These are phyloP conservation scores for Nothobranchius kuhntae DNA, from an alignment of 2,113 vertebrate genomes.

Conservation along the genomic window DNA sequence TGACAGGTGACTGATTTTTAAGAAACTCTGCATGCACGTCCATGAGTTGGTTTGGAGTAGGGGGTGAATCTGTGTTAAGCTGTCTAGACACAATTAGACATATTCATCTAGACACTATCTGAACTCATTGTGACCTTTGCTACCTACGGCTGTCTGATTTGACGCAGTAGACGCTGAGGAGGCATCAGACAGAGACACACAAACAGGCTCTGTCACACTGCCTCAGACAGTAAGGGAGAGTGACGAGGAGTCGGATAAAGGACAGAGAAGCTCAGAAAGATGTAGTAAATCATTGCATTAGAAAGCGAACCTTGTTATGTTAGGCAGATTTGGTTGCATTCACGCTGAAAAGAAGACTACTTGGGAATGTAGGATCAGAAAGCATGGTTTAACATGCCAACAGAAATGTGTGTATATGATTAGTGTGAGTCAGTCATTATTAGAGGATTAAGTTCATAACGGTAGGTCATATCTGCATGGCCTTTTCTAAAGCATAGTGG, in stretches of 20 bases:
- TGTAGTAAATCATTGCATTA: neutral
- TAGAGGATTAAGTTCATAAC: constrained; percentile 11
- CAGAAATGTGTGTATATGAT: neutral
- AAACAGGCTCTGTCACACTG: constrained; percentile 28
- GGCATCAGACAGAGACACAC: constrained; percentile 49
- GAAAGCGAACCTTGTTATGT: neutral
- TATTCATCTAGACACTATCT: constrained; percentile 13
- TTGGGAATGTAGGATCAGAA: neutral
- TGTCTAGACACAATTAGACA: constrained; percentile 40
- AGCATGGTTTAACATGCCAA: neutral
- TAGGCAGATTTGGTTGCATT: neutral
- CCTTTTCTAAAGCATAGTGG: constrained; percentile 42
- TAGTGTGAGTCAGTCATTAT: constrained; percentile 3
- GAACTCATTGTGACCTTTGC: constrained; percentile 60
- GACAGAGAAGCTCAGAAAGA: constrained; percentile 17
- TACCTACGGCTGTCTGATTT: constrained; percentile 45
- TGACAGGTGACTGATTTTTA: neutral
- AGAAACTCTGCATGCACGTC: neutral
- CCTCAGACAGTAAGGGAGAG: constrained; percentile 36
- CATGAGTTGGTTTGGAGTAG: neutral
- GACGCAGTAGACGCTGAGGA: constrained; percentile 52
- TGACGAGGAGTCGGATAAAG: constrained; percentile 34
- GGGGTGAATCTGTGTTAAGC: constrained; percentile 15
- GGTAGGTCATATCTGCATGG: neutral
- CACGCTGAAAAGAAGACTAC: neutral